Conservation (phyloP, 2,888 invertebrate genomes). For the Mantis religiosa region DNA sequence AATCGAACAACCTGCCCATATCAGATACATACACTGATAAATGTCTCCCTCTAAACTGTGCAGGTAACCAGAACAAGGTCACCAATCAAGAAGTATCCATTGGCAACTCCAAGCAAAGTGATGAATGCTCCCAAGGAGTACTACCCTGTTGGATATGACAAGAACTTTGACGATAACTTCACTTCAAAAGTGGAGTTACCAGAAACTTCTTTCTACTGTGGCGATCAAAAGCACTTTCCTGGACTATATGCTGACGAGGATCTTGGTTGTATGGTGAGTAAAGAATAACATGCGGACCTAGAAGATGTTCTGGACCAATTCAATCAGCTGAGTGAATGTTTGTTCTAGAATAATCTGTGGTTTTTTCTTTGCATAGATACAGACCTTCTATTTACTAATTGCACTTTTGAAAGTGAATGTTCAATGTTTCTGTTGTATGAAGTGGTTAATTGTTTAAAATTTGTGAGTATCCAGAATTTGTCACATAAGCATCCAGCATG, state of each 20-base stretch:
- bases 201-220: conserved; percentile 78
- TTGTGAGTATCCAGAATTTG: no score
- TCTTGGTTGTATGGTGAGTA: conserved; percentile 81
- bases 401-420: no score
- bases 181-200: conserved; percentile 79
- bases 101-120: conserved; percentile 50
- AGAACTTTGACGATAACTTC: conserved; percentile 85
- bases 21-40: no score
- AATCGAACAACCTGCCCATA: no score
- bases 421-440: no score
- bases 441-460: no score
- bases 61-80: not conserved
- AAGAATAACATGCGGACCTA: not conserved
- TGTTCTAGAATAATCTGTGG: no score
- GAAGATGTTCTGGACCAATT: no score
- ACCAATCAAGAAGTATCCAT: conserved; percentile 37
- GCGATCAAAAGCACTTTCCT: conserved; percentile 86
- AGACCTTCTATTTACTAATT: no score
- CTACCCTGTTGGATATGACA: conserved; percentile 83
- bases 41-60: not conserved
- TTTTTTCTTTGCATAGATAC: no score
- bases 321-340: no score
- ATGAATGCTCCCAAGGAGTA: conserved; percentile 89
- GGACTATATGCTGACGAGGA: conserved; percentile 84
- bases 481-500: no score